Conservation (phyloP, 2,797 vertebrate genomes). For the Ctenosaura bakeri region DNA sequence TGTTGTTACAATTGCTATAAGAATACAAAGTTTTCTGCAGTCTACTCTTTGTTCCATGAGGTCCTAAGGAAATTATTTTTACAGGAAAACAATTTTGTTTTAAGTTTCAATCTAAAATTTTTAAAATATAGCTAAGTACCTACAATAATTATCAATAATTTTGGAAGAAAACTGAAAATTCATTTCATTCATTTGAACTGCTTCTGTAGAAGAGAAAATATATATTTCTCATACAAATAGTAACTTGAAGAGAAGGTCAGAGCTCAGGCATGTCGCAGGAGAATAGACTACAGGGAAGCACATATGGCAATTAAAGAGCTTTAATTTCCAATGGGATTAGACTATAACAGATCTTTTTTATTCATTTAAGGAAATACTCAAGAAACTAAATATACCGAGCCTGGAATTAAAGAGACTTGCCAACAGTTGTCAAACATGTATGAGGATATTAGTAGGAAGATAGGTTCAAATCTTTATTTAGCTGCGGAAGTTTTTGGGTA, state of each 20-base stretch:
- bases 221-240: background rate
- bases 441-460: background rate
- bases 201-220: background rate
- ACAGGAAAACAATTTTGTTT: background rate
- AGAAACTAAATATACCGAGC: background rate
- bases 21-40: background rate
- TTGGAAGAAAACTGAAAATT: background rate
- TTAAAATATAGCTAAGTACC: background rate
- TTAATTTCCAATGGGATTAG: background rate
- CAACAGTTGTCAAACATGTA: background rate
- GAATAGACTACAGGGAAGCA: background rate
- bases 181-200: background rate
- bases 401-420: background rate
- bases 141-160: conserved; percentile 18
- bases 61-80: conserved; percentile 40
- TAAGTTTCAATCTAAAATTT: too few species aligned
- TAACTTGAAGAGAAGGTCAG: background rate
- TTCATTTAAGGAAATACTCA: background rate
- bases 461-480: too few species aligned
- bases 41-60: conserved; percentile 38
- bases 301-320: background rate
- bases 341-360: background rate
- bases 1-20: conserved; percentile 32
- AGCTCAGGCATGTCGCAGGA: accelerated
- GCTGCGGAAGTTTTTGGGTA: too few species aligned